These are phyloP conservation scores for Reinhardtius hippoglossoides DNA, from an alignment of 2,113 vertebrate species.

Conservation along the genomic window DNA sequence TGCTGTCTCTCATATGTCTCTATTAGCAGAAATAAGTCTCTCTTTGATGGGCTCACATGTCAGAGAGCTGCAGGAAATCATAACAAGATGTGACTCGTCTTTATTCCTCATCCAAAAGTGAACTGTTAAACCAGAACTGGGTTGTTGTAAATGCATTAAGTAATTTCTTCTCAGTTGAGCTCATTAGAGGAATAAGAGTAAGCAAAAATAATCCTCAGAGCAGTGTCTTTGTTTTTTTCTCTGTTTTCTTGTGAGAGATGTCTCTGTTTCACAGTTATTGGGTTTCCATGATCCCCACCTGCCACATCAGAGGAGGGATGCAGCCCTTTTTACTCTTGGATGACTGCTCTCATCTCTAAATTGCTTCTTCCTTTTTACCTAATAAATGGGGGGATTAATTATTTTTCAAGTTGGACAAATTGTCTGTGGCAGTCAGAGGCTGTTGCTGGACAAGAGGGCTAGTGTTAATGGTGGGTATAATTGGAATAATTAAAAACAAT, in stretches of 20 bases:
- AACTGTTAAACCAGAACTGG: no score
- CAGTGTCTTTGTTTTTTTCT: background rate
- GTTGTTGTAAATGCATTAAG: background rate
- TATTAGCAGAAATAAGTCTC: constrained; percentile 27
- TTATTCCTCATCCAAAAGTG: background rate
- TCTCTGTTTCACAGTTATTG: constrained; percentile 2
- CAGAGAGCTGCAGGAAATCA: constrained; percentile 28
- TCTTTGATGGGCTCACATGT: constrained; percentile 62
- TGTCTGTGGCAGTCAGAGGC: constrained; percentile 65
- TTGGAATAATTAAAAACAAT: constrained; percentile 72
- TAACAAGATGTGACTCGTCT: constrained; percentile 38
- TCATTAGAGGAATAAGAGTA: background rate
- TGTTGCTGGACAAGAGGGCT: constrained; percentile 65
- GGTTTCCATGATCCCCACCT: constrained; percentile 29
- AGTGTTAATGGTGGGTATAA: constrained; percentile 71
- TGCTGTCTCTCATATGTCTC: constrained; percentile 62
- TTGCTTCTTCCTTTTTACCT: constrained; percentile 47
- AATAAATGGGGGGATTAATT: constrained; percentile 59
- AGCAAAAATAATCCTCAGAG: background rate
- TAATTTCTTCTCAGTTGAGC: background rate
- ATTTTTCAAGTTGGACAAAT: constrained; percentile 61
- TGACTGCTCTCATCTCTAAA: constrained; percentile 43
- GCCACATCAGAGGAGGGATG: constrained; percentile 41
- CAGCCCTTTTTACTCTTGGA: constrained; percentile 48
- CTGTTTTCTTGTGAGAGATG: background rate